phyloP scores from a whole-genome alignment of 2,113 vertebrate species.

The Polyodon spathula region DNA sequence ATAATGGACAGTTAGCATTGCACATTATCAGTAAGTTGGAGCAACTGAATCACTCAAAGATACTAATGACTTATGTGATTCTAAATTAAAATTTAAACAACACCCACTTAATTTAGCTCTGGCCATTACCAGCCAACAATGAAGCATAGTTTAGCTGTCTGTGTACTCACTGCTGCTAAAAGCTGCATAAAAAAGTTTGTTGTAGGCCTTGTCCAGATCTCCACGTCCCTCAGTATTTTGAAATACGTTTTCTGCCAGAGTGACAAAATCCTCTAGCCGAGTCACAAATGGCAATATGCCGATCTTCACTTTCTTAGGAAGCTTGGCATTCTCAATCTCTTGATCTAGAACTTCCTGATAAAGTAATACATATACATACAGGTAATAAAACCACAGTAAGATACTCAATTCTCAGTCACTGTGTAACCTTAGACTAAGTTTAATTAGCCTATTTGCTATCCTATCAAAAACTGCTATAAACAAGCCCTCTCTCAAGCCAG shows the following conservation, averaged over 20 bases:
- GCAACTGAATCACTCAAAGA: too few species aligned
- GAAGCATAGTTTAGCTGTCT: not conserved
- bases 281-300: slow-evolving; percentile 31
- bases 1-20: too few species aligned
- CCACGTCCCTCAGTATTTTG: slow-evolving; percentile 10
- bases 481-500: too few species aligned
- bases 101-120: too few species aligned
- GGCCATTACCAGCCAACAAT: not conserved
- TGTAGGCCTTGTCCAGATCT: slow-evolving; percentile 32
- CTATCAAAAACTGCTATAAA: too few species aligned
- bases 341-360: slow-evolving; percentile 29
- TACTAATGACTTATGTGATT: too few species aligned
- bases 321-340: slow-evolving; percentile 30
- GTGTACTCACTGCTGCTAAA: slow-evolving; percentile 39
- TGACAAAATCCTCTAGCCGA: slow-evolving; percentile 31
- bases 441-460: too few species aligned
- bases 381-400: too few species aligned
- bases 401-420: too few species aligned
- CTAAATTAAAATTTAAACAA: too few species aligned
- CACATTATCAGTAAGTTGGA: too few species aligned
- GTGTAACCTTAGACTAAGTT: too few species aligned
- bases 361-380: not conserved
- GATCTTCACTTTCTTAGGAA: slow-evolving; percentile 21
- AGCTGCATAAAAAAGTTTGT: slow-evolving; percentile 22
- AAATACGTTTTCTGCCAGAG: slow-evolving; percentile 21